Evolutionary conservation across 2,888 invertebrate species (phyloP).

Genomic region (Cyaniris semiargus): DNA sequence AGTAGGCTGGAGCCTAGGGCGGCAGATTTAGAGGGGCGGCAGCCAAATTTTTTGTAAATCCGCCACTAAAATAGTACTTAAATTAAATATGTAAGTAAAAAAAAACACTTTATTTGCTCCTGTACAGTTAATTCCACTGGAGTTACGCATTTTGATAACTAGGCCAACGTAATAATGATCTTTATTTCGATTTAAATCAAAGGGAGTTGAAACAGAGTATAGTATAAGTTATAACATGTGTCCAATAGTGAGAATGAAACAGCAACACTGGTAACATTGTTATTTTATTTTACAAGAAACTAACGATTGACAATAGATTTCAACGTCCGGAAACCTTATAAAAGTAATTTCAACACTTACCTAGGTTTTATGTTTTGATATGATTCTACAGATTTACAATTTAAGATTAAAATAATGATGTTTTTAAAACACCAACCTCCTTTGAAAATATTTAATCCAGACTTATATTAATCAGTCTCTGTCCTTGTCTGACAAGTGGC

Average conservation of each 20-base stretch:
- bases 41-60: no score
- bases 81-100: no score
- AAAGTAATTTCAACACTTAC: conserved; percentile 78
- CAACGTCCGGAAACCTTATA: conserved; percentile 69
- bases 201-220: no score
- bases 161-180: no score
- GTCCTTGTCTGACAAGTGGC: no score
- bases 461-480: background rate
- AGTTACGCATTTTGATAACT: no score
- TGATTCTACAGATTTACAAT: conserved; percentile 64
- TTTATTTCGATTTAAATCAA: no score
- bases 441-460: background rate
- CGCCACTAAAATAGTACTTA: no score
- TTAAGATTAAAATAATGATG: conserved; percentile 50
- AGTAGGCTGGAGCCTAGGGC: no score
- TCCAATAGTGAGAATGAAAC: conserved; percentile 4
- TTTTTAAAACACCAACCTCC: conserved; percentile 7
- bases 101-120: no score
- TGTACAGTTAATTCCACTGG: no score
- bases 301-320: conserved; percentile 77
- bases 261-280: conserved; percentile 66
- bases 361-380: conserved; percentile 73
- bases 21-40: no score
- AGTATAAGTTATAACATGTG: background rate
- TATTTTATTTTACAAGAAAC: conserved; percentile 77